phyloP scores from a whole-genome alignment of 1,140 invertebrate species.

The Idris sp. region DNA sequence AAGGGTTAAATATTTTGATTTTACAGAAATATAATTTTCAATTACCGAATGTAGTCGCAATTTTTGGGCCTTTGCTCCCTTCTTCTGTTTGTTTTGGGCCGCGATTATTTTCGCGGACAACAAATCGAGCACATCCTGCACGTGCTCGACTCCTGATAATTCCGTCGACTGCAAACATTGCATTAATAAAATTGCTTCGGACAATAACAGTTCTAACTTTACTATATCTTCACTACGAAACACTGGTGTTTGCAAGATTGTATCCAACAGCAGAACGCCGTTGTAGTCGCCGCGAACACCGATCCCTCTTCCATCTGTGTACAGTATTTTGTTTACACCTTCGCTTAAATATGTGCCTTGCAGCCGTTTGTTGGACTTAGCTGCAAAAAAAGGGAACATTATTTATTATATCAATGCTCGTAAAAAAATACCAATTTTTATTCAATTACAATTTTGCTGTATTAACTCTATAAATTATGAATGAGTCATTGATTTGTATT shows the following conservation, averaged over 20 bases:
- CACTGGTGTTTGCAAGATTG: constrained; percentile 89
- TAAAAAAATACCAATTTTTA: no score
- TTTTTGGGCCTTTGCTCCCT: constrained; percentile 91
- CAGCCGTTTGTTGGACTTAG: constrained; percentile 78
- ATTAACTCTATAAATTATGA: no score
- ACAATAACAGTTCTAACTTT: constrained; percentile 89
- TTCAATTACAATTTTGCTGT: no score
- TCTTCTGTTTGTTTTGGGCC: constrained; percentile 84
- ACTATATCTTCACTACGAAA: constrained; percentile 85
- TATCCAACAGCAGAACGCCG: constrained; percentile 91
- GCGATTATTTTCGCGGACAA: constrained; percentile 85
- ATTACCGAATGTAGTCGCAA: constrained; percentile 75
- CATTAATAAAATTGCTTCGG: constrained; percentile 90
- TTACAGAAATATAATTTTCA: constrained; percentile 1
- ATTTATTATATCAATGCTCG: no score
- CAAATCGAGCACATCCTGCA: constrained; percentile 87
- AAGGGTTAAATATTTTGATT: no score
- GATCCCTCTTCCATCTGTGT: constrained; percentile 88
- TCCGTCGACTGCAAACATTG: constrained; percentile 87
- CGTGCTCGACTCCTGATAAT: constrained; percentile 85
- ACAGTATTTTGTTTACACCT: constrained; percentile 88
- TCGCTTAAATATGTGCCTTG: constrained; percentile 85
- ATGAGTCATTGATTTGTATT: no score
- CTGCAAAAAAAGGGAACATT: no score
- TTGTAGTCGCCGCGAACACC: constrained; percentile 93